Evolutionary conservation across 2,888 invertebrate species (phyloP), one percentile per base, ranked within the genome.

Genomic region (Agrotis exclamationis): DNA sequence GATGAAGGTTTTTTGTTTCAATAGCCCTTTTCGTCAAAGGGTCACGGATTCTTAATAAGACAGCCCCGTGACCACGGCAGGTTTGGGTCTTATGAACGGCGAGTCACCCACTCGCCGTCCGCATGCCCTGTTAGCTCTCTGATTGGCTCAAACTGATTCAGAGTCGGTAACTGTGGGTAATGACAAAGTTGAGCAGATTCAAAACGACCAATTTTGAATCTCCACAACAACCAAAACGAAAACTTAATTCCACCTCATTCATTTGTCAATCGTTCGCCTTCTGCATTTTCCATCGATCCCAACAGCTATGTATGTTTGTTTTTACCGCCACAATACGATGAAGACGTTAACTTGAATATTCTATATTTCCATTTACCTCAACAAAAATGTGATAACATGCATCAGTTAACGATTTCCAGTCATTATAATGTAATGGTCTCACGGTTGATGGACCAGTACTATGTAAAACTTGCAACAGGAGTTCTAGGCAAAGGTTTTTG

Each of bases 281-380:
- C 79, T 79, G 82, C 5, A n/a, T 47, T 39, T 22, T 11, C 7
- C 58, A 53, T n/a, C 2, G 11, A 16, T 0, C 3, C 20, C 22
- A 47, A 68, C 60, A 68, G 39, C 45, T 51, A 57, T 65, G 64
- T 73, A 67, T 79, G 74, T 81, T 79, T 76, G 77, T 85, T 83
- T 81, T 74, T 84, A 76, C 76, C 76, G 59, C 62, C 72, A 56
- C 70, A 76, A 66, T 82, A 74, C 82, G 79, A 79, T 84, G 83
- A 83, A 84, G 79, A 82, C 69, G 63, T 77, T 81, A 84, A 74
- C 82, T 82, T 82, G 76, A 80, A 83, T 82, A 82, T 83, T 82
- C 80, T 76, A 76, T 83, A 71, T 75, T 82, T 83, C 83, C 70
- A 82, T 81, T 79, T 72, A 81, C 24, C 53, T 57, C 66, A 57